Conservation (phyloP, 1,140 invertebrate genomes). For the Philaenus spumarius region DNA sequence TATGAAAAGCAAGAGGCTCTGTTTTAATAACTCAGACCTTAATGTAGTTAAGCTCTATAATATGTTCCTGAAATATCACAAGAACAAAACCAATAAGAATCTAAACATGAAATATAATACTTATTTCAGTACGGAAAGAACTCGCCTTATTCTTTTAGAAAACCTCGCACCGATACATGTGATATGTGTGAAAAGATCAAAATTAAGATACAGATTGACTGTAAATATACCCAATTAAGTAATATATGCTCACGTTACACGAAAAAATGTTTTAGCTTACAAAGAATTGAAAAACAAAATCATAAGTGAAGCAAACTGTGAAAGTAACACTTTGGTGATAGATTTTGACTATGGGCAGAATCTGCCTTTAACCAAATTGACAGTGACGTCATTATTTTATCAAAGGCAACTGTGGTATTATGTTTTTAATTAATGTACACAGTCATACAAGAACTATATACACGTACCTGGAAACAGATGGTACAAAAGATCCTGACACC, state of each 20-base stretch:
- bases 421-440: too few species aligned
- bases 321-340: background rate
- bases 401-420: too few species aligned
- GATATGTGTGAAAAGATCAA: constrained; percentile 3
- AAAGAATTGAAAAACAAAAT: background rate
- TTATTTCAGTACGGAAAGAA: background rate
- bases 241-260: background rate
- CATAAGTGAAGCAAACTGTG: background rate
- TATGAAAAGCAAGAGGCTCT: too few species aligned
- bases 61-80: background rate
- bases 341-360: background rate
- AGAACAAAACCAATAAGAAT: background rate
- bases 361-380: too few species aligned
- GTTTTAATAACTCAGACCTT: too few species aligned
- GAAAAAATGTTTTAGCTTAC: background rate
- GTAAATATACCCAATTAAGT: background rate
- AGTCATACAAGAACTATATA: too few species aligned
- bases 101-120: background rate
- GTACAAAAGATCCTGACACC: too few species aligned
- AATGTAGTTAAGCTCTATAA: constrained; percentile 13
- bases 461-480: too few species aligned
- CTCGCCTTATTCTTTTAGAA: background rate
- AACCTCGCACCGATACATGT: background rate
- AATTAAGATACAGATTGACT: background rate
- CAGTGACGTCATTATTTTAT: too few species aligned